Percentiles rank a stretch among this genome's conserved stretches.
phyloP scores from a whole-genome alignment of 1,140 invertebrate species.

The Gryllus bimaculatus region DNA sequence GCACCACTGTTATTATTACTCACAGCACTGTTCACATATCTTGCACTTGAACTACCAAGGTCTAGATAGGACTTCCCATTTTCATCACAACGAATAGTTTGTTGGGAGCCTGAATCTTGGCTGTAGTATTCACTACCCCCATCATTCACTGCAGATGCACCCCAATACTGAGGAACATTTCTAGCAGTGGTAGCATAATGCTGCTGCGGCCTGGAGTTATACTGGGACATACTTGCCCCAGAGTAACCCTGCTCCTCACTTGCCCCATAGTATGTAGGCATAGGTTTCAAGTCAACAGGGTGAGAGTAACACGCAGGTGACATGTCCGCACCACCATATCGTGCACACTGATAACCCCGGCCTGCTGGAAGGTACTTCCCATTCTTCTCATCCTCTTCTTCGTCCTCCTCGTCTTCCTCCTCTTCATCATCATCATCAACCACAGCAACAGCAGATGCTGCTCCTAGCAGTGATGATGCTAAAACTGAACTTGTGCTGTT shows the following conservation, averaged over 20 bases:
- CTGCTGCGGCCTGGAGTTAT: slow-evolving; percentile 31
- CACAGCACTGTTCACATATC: slow-evolving; percentile 15
- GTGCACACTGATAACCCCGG: slow-evolving; percentile 18
- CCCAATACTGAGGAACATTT: slow-evolving; percentile 21
- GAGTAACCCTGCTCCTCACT: slow-evolving; percentile 30
- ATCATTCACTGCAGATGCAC: slow-evolving; percentile 10
- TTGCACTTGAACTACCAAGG: slow-evolving; percentile 55
- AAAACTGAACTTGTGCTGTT: slow-evolving; percentile 17
- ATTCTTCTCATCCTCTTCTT: slow-evolving; percentile 31
- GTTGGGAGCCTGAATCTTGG: slow-evolving; percentile 42
- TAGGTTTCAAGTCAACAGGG: slow-evolving; percentile 12
- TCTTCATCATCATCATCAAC: slow-evolving; percentile 42
- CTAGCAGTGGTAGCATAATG: slow-evolving; percentile 9
- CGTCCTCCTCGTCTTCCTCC: slow-evolving; percentile 33
- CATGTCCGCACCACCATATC: slow-evolving; percentile 12
- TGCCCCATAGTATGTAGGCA: slow-evolving; percentile 23
- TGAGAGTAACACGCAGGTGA: slow-evolving; percentile 13
- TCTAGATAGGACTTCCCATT: slow-evolving; percentile 85
- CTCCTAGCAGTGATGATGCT: slow-evolving; percentile 14
- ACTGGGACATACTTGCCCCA: slow-evolving; percentile 36
- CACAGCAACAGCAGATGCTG: slow-evolving; percentile 34
- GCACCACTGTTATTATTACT: slow-evolving; percentile 23
- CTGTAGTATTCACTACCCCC: slow-evolving; percentile 18
- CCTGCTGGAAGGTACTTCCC: slow-evolving; percentile 30
- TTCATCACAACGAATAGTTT: slow-evolving; percentile 76